Conservation (phyloP, 2,888 invertebrate genomes). For the Poecilus cupreus region DNA sequence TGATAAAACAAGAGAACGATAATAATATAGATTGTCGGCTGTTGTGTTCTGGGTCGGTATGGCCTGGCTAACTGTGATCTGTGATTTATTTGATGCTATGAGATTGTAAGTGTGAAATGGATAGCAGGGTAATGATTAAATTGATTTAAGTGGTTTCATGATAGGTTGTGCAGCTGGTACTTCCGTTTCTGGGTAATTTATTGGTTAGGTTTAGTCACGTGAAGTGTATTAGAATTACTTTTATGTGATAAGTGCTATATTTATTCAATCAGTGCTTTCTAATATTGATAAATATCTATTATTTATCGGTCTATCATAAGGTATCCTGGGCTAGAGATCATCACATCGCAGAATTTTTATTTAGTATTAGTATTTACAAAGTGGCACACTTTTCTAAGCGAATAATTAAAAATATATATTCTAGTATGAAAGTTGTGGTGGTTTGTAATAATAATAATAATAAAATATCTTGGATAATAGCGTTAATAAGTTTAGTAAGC, state of each 20-base stretch:
- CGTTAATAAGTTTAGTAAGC: too few species aligned
- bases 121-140: neutral
- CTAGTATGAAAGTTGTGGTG: too few species aligned
- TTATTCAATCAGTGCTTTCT: neutral
- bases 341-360: too few species aligned
- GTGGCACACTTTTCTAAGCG: too few species aligned
- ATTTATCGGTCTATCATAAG: too few species aligned
- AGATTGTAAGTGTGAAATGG: neutral
- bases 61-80: neutral
- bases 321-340: too few species aligned
- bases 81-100: neutral
- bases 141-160: neutral
- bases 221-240: neutral
- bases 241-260: neutral
- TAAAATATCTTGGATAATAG: too few species aligned
- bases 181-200: neutral
- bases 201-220: neutral
- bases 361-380: too few species aligned
- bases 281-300: neutral
- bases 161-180: neutral
- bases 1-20: conserved; percentile 24
- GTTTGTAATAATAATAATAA: too few species aligned
- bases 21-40: neutral
- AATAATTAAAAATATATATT: too few species aligned
- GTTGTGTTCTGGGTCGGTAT: neutral